phyloP scores from a whole-genome alignment of 2,113 vertebrate genomes.

The Tursiops truncatus region DNA sequence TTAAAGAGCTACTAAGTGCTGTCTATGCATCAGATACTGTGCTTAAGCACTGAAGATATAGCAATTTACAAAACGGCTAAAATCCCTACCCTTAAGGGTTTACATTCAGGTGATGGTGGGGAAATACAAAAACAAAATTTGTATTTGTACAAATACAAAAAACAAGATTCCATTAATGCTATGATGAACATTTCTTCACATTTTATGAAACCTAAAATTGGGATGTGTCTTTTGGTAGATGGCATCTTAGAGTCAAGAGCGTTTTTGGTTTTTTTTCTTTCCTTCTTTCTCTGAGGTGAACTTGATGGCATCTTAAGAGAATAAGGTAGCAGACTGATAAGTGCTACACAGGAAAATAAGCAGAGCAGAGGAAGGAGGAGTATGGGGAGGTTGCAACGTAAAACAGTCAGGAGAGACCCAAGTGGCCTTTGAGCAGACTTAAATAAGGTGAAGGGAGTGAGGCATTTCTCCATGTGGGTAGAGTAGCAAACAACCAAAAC shows the following conservation, averaged over 20 bases:
- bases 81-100: background rate
- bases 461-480: background rate
- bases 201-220: background rate
- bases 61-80: background rate
- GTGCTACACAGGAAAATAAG: background rate
- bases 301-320: background rate
- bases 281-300: background rate
- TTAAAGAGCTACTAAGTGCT: background rate
- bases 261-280: background rate
- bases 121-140: background rate
- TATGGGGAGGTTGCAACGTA: background rate
- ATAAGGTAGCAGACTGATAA: background rate
- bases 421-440: background rate
- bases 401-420: background rate
- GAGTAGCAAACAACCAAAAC: background rate
- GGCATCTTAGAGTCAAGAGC: background rate
- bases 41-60: background rate
- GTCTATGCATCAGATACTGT: background rate
- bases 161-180: slow-evolving; percentile 13
- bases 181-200: background rate
- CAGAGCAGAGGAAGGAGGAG: background rate
- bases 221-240: background rate
- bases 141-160: background rate
- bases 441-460: background rate
- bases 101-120: background rate